Evolutionary conservation across 2,113 vertebrate genomes (phyloP).

Genomic region (Tachycineta bicolor): DNA sequence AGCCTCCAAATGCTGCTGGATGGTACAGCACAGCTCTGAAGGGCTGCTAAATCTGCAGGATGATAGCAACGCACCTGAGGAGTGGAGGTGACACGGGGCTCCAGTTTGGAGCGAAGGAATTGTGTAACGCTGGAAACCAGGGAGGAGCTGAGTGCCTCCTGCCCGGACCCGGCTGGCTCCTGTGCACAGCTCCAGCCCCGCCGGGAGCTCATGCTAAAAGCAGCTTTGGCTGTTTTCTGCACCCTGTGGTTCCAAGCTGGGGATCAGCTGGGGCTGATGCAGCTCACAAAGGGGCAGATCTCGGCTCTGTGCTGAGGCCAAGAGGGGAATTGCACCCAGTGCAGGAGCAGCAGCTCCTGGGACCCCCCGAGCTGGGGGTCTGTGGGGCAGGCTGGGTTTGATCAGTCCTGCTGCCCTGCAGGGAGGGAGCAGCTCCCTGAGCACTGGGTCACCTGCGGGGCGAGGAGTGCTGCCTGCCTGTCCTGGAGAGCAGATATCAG

Average conservation of each 20-base stretch:
- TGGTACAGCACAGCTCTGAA: neutral
- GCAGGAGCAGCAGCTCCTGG: neutral
- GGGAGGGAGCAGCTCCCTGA: neutral
- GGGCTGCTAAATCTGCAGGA: neutral
- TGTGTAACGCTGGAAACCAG: neutral
- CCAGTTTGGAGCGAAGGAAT: neutral
- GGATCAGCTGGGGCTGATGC: neutral
- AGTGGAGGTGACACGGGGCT: neutral
- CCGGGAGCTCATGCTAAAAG: rapidly evolving
- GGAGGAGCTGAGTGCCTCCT: neutral
- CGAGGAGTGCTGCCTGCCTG: neutral
- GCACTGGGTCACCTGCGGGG: rapidly evolving
- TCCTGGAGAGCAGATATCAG: neutral
- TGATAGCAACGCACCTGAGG: neutral
- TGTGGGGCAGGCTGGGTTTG: neutral
- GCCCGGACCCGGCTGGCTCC: neutral
- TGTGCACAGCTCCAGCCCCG: neutral
- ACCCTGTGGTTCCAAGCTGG: neutral
- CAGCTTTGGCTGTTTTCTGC: neutral
- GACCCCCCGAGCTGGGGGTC: neutral
- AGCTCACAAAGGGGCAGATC: neutral
- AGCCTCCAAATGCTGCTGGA: neutral
- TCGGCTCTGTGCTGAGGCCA: neutral
- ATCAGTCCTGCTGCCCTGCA: neutral
- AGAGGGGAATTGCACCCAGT: rapidly evolving